A percentile compares a stretch with the other conserved stretches of the same genome.
These are phyloP conservation scores for Drosophila demipolita DNA, from an alignment of 2,888 invertebrate species.

Conservation along the genomic window DNA sequence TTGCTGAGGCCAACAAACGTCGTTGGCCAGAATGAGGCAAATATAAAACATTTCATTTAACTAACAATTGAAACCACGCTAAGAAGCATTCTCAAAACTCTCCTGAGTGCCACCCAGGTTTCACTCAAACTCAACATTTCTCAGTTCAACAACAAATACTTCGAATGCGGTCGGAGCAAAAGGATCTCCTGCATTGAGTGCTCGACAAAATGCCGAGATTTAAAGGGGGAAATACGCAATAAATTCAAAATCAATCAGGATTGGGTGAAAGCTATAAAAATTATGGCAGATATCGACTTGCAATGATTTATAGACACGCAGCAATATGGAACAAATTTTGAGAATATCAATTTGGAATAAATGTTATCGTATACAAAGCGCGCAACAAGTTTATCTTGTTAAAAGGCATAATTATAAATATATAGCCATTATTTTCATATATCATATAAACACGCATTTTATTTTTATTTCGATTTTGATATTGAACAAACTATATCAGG, in stretches of 20 bases:
- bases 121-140: not conserved
- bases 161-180: not conserved
- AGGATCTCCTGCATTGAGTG: not conserved
- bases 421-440: not conserved
- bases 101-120: not conserved
- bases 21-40: not conserved
- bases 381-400: not conserved
- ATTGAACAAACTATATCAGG: too few relatives aligned
- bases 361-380: not conserved
- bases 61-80: not conserved
- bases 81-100: not conserved
- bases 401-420: not conserved
- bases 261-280: not conserved
- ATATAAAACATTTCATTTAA: constrained; percentile 1
- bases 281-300: not conserved
- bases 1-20: constrained; percentile 53
- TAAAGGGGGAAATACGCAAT: not conserved
- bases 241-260: not conserved
- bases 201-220: not conserved
- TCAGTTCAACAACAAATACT: not conserved
- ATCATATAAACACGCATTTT: too few relatives aligned
- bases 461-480: too few relatives aligned
- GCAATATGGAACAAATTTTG: too few relatives aligned
- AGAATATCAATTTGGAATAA: not conserved
- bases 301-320: too few relatives aligned